phyloP scores from a whole-genome alignment of 2,888 invertebrate genomes.

The Coelogynopora nodosa region DNA sequence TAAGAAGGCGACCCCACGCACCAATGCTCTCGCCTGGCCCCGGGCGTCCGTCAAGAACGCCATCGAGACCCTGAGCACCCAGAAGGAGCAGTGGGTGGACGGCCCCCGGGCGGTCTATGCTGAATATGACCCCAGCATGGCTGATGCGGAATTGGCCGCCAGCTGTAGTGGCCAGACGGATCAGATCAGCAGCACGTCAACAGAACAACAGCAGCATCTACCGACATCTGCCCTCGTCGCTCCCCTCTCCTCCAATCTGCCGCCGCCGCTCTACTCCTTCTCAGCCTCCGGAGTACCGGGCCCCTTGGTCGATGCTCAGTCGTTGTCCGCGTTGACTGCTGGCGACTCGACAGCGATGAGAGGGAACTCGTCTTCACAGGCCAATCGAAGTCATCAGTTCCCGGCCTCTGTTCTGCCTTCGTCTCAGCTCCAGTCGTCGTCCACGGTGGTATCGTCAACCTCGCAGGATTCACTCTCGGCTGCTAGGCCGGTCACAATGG shows the following conservation, averaged over 20 bases:
- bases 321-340: too few relatives aligned
- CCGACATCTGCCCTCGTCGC: too few relatives aligned
- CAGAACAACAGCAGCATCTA: too few relatives aligned
- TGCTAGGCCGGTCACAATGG: not conserved
- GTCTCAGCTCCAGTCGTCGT: too few relatives aligned
- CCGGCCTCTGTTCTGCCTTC: too few relatives aligned
- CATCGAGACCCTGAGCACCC: slow-evolving; percentile 60
- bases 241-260: not conserved
- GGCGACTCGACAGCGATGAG: too few relatives aligned
- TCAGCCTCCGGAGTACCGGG: not conserved
- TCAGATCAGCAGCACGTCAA: too few relatives aligned
- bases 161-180: too few relatives aligned
- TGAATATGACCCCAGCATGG: not conserved
- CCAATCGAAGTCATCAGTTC: too few relatives aligned
- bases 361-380: too few relatives aligned
- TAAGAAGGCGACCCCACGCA: slow-evolving; percentile 34
- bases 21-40: slow-evolving; percentile 41
- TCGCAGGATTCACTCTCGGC: not conserved
- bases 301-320: too few relatives aligned
- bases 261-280: not conserved
- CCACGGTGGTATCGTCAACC: too few relatives aligned
- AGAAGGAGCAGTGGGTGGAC: slow-evolving; percentile 90
- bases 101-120: slow-evolving; percentile 67
- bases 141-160: not conserved
- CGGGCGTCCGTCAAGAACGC: slow-evolving; percentile 41